Evolutionary conservation across 1,140 invertebrate species (phyloP).

Genomic region (Schlechtendalia chinensis): DNA sequence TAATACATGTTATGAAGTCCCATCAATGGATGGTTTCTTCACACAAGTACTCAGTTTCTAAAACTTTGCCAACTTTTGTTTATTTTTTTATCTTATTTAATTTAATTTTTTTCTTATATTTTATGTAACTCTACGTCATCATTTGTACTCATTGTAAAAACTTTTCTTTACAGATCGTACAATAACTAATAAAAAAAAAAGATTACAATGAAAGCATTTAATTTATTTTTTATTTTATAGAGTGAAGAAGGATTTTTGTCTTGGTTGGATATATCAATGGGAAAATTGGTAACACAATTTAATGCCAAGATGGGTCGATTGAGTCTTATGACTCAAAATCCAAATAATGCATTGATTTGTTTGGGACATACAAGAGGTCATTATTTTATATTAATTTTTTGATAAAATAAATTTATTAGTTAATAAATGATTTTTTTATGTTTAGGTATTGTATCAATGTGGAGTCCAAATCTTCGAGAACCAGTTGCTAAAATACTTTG

Average conservation of each 20-base stretch:
- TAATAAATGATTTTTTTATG: constrained; percentile 6
- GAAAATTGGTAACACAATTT: constrained; percentile 79
- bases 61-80: too few relatives aligned
- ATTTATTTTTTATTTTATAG: constrained; percentile 60
- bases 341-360: constrained; percentile 88
- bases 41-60: too few relatives aligned
- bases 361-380: constrained; percentile 84
- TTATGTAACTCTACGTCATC: too few relatives aligned
- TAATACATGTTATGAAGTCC: too few relatives aligned
- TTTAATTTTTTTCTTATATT: too few relatives aligned
- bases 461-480: constrained; percentile 86
- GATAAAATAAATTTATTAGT: too few relatives aligned
- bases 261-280: constrained; percentile 94
- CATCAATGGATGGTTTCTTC: too few relatives aligned
- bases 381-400: neutral
- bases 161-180: too few relatives aligned
- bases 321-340: constrained; percentile 89
- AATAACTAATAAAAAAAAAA: too few relatives aligned
- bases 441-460: constrained; percentile 80
- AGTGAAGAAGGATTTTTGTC: constrained; percentile 78
- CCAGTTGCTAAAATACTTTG: constrained; percentile 89
- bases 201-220: neutral
- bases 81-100: too few relatives aligned
- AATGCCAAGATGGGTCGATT: constrained; percentile 74
- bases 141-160: too few relatives aligned